Evolutionary conservation across 2,113 vertebrate genomes (phyloP), one percentile per base, ranked within the genome.

Genomic region (Lamprologus ornatipinnis): DNA sequence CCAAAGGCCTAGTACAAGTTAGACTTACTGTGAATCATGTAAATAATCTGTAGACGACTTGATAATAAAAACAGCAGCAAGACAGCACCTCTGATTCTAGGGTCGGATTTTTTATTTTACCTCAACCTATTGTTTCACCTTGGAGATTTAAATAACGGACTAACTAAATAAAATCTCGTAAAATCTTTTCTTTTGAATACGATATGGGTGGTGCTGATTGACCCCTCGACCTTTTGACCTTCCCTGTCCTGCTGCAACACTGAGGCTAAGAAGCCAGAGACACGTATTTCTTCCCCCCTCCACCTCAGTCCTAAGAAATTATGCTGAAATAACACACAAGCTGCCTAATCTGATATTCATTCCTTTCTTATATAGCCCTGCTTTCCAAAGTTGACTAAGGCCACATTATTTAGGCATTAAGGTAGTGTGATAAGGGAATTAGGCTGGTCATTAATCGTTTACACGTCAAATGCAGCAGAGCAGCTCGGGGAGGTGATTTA

Each of bases 331-430:
- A 89, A 92, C 88, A 89, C 89, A 80, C 88, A 63, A 89, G 91
- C 94, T 79, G 90, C 86, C 91, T 92, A 93, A 96, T 96, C 96
- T 95, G 95, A 96, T 95, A 95, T 95, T 94, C 94, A 92, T 93
- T 94, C 93, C 92, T 93, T 95, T 95, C 88, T 95, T 94, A 89
- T 94, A 92, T n/a, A 91, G 94, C 93, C 91, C 94, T 94, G 92
- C 93, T 95, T 95, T 90, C 93, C 95, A 94, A 93, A 95, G 93
- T 96, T 95, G 93, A 96, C 95, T 94, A 93, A 95, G 96, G 96
- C 93, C 95, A 95, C 94, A 95, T 96, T 96, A 96, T 96, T 96
- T 96, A 95, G 93, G 94, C 95, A 95, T 96, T 96, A 96, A 96
- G 95, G 95, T 96, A 87, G 91, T 85, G 94, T 93, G 96, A 96